A percentile compares a stretch with the other conserved stretches of the same genome.
Evolutionary conservation across 2,113 vertebrate genomes (phyloP).

Genomic region (human (Homo sapiens)): DNA sequence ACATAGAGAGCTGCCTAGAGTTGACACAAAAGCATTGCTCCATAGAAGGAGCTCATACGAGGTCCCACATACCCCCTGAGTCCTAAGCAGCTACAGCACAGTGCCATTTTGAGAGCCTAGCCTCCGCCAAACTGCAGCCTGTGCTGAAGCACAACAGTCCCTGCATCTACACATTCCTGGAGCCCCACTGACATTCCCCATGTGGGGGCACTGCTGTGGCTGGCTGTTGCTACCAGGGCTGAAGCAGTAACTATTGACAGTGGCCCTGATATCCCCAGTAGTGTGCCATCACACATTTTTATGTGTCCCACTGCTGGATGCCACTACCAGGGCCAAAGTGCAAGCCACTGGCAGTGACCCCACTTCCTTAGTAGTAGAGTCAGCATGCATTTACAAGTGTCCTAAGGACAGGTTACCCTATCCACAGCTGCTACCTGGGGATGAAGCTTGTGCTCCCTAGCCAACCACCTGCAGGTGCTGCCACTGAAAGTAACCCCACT

Average conservation of each 20-base stretch:
- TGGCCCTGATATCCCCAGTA: background rate
- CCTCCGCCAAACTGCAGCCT: background rate
- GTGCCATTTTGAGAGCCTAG: background rate
- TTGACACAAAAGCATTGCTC: background rate
- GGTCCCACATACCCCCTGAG: background rate
- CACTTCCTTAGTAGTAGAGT: background rate
- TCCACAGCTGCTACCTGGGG: too few species aligned
- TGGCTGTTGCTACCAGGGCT: background rate
- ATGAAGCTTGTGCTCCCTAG: too few species aligned
- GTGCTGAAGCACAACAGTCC: background rate
- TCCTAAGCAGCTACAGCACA: background rate
- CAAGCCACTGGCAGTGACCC: background rate
- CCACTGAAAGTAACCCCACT: too few species aligned
- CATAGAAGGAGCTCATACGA: background rate
- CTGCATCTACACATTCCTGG: background rate
- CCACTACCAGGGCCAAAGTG: background rate
- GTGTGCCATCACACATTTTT: background rate
- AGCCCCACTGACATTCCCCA: background rate
- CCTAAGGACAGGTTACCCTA: background rate
- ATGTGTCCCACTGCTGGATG: background rate
- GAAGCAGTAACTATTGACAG: background rate
- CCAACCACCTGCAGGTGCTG: too few species aligned
- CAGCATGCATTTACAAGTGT: background rate
- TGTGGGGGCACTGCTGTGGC: background rate
- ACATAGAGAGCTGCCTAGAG: background rate